These are phyloP conservation scores for Drosophila bifasciata DNA, from an alignment of 1,140 invertebrate species.

Conservation along the genomic window DNA sequence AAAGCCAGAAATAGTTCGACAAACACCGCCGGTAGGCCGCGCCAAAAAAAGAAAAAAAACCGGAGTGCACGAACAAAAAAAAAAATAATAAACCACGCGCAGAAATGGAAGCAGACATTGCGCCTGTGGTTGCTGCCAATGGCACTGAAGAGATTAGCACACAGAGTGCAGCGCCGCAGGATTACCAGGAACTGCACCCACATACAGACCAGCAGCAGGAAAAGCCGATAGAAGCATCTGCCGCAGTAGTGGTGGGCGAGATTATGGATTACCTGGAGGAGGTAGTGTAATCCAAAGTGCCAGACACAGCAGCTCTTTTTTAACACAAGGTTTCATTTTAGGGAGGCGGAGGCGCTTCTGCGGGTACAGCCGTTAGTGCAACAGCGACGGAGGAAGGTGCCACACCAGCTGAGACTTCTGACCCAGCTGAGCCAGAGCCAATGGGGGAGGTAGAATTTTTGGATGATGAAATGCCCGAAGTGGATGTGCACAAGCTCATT, in stretches of 20 bases:
- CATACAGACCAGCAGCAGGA: constrained; percentile 3
- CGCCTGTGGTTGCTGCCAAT: constrained; percentile 41
- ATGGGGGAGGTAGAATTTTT: constrained; percentile 66
- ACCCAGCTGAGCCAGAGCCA: constrained; percentile 26
- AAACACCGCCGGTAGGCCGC: constrained; percentile 32
- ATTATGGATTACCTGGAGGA: constrained; percentile 50
- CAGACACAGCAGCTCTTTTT: no score
- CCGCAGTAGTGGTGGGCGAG: constrained; percentile 22
- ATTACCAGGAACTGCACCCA: constrained; percentile 20
- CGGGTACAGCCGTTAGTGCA: background rate
- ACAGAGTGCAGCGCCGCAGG: constrained; percentile 9
- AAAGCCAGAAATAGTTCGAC: constrained; percentile 3
- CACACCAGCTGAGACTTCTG: background rate
- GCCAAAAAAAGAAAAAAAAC: constrained; percentile 35
- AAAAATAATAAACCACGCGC: constrained; percentile 20
- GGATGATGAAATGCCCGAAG: constrained; percentile 47
- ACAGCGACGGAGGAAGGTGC: background rate
- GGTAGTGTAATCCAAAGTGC: background rate
- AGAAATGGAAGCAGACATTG: constrained; percentile 62
- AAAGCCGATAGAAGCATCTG: constrained; percentile 25
- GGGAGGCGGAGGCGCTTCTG: constrained; percentile 22
- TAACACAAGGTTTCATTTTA: constrained; percentile 20
- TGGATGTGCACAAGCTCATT: constrained; percentile 27
- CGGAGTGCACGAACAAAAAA: constrained; percentile 29
- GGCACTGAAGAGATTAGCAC: constrained; percentile 25